These are phyloP conservation scores for Xyliphius kryptos DNA, from an alignment of 2,113 vertebrate genomes.

Conservation along the genomic window DNA sequence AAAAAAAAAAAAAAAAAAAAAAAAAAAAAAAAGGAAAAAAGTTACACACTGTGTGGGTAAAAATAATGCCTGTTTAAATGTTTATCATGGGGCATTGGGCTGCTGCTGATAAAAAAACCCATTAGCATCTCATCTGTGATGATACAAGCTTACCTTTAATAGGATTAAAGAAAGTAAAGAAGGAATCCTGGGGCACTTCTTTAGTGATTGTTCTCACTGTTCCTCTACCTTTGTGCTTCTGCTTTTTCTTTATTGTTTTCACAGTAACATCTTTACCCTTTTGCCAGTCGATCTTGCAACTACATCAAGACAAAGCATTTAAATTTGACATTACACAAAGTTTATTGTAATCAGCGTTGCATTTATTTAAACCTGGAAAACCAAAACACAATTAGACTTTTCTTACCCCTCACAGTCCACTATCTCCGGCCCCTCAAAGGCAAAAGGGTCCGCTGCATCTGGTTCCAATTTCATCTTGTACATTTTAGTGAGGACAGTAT, in stretches of 20 bases:
- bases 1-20: no score
- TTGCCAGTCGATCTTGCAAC: constrained; percentile 94
- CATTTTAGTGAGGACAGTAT: constrained; percentile 86
- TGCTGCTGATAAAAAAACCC: no score
- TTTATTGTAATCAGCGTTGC: no score
- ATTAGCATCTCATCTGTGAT: background rate
- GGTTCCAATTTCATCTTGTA: constrained; percentile 98
- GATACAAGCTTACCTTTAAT: constrained; percentile 73
- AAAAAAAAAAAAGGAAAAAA: no score
- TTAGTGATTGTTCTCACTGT: constrained; percentile 91
- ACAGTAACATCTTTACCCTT: constrained; percentile 96
- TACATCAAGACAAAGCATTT: constrained; percentile 40
- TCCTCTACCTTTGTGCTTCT: constrained; percentile 96
- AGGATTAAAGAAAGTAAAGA: constrained; percentile 97
- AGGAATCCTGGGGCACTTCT: constrained; percentile 91
- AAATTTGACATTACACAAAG: background rate
- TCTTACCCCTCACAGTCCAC: constrained; percentile 95
- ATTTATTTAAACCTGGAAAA: no score
- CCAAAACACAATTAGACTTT: background rate
- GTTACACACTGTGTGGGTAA: no score
- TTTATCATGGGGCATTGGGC: no score
- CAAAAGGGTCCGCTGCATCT: constrained; percentile 85
- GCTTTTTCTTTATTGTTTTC: constrained; percentile 96
- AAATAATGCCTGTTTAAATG: no score
- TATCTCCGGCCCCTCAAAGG: constrained; percentile 96